Percentiles rank a stretch among this genome's conserved stretches.
These are phyloP conservation scores for Argyra leucocephala DNA, from an alignment of 2,888 invertebrate genomes.

Conservation along the genomic window DNA sequence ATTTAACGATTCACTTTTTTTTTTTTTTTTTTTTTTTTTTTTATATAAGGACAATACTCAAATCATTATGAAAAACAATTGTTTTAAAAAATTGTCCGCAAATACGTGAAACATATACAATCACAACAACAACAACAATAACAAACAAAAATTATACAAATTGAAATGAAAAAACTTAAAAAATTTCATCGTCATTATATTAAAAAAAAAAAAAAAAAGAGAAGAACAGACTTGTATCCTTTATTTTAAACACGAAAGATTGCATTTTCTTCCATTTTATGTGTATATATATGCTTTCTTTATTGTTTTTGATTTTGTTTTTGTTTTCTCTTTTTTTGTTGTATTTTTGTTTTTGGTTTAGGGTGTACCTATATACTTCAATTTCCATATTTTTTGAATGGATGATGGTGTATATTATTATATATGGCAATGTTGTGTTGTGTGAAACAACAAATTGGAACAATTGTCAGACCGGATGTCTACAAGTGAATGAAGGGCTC, in stretches of 20 bases:
- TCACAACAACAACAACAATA: too few species aligned
- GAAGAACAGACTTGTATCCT: not conserved
- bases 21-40: too few species aligned
- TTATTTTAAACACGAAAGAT: not conserved
- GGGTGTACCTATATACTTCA: too few species aligned
- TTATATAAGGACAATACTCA: too few species aligned
- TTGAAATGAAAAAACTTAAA: not conserved
- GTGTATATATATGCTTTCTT: too few species aligned
- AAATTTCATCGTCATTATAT: not conserved
- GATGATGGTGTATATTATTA: too few species aligned
- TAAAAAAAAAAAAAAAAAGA: not conserved
- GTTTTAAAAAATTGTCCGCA: too few species aligned
- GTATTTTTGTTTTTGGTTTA: not conserved
- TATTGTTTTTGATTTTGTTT: not conserved
- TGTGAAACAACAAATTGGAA: slow-evolving; percentile 30
- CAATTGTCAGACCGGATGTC: slow-evolving; percentile 32
- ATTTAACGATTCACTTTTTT: too few species aligned
- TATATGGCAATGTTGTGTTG: slow-evolving; percentile 23
- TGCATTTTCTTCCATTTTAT: not conserved
- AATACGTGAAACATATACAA: too few species aligned
- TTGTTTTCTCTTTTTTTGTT: not conserved
- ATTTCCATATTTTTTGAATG: too few species aligned
- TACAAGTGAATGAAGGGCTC: slow-evolving; percentile 25
- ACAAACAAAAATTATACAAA: too few species aligned
- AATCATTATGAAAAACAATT: too few species aligned